Conservation (phyloP, 1,140 invertebrate species). For the roundworm (Caenorhabditis elegans) region WBcel235 BX284604.4:6472501-6473000, state of each 20-base stretch:
- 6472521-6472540: constrained; percentile 35
- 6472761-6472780: too few relatives aligned
- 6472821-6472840: too few relatives aligned
- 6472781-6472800: too few relatives aligned
- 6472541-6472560: constrained; percentile 42
- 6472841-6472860: too few relatives aligned
- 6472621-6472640: background rate
- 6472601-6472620: background rate
- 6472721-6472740: constrained; percentile 1
- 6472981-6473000: too few relatives aligned
- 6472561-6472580: constrained; percentile 40
- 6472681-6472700: constrained; percentile 24
- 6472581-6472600: constrained; percentile 27
- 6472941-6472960: too few relatives aligned
- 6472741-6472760: constrained; percentile 37
- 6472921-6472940: too few relatives aligned
- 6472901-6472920: too few relatives aligned
- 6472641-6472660: constrained; percentile 40
- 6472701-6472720: constrained; percentile 40
- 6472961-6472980: too few relatives aligned
- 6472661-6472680: constrained; percentile 36
- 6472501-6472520: constrained; percentile 36
- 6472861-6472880: too few relatives aligned
- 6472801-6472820: too few relatives aligned
- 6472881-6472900: too few relatives aligned